Conservation (phyloP, 53 echinoderm and acorn worm species). For the Holothuria leucospilota region DNA sequence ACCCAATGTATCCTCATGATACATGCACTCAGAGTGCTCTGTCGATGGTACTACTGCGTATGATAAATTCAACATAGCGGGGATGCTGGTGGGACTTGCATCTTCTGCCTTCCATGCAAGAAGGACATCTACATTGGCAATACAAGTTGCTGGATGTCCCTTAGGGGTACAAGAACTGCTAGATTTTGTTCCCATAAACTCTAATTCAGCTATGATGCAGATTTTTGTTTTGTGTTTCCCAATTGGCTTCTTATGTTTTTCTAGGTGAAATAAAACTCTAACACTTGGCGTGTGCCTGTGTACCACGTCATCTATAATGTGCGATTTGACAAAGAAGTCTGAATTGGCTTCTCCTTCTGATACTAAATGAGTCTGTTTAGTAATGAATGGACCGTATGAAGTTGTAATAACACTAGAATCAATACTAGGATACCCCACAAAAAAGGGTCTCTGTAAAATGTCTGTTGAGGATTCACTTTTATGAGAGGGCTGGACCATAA, state of each 20-base stretch:
- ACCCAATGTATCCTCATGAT: neutral
- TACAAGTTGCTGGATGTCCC: constrained; percentile 49
- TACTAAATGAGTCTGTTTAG: neutral
- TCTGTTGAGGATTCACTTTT: neutral
- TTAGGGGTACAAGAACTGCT: constrained; percentile 56
- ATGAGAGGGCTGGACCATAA: constrained; percentile 5
- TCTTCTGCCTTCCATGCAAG: constrained; percentile 50
- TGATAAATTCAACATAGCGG: constrained; percentile 6
- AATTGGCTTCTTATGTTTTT: constrained; percentile 5
- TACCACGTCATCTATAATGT: constrained; percentile 33
- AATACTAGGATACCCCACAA: constrained; percentile 10
- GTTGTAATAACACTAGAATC: constrained; percentile 25
- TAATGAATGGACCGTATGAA: constrained; percentile 64
- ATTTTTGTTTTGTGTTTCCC: constrained; percentile 18
- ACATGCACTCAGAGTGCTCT: constrained; percentile 9
- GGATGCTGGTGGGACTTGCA: neutral
- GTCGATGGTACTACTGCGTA: constrained; percentile 10
- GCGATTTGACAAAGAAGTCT: constrained; percentile 61
- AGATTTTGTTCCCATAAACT: constrained; percentile 31
- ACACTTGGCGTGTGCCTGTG: constrained; percentile 44
- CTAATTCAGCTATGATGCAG: constrained; percentile 49
- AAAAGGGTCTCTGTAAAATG: constrained; percentile 27
- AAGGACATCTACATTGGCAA: constrained; percentile 57
- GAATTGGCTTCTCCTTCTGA: constrained; percentile 22
- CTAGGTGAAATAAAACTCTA: constrained; percentile 64